These are phyloP conservation scores for Machimus atricapillus DNA, from an alignment of 2,888 invertebrate genomes.

Conservation along the genomic window DNA sequence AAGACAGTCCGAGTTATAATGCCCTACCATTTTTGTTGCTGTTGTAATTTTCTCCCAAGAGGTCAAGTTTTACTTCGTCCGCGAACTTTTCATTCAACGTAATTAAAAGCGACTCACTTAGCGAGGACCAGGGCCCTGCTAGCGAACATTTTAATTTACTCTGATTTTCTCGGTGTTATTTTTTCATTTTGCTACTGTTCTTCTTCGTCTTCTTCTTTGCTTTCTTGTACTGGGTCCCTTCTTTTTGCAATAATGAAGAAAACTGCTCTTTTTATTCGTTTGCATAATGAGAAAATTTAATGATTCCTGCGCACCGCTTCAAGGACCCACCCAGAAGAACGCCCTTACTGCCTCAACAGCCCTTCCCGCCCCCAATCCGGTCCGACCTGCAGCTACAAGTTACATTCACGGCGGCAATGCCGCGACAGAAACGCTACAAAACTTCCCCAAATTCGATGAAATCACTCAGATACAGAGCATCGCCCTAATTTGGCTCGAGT, in stretches of 20 bases:
- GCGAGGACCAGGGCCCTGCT: not conserved
- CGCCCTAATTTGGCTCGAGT: constrained; percentile 15
- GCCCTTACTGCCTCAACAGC: too few relatives aligned
- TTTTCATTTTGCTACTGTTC: not conserved
- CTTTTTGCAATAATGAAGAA: constrained; percentile 3
- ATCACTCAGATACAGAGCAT: not conserved
- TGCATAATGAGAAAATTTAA: constrained; percentile 24
- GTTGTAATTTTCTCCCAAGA: not conserved
- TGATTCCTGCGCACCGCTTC: not conserved
- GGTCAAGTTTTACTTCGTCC: constrained; percentile 17
- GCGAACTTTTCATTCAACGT: constrained; percentile 1
- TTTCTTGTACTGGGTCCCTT: not conserved
- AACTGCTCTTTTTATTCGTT: constrained; percentile 16
- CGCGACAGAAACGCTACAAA: not conserved
- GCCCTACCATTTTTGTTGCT: not conserved
- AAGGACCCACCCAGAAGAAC: not conserved
- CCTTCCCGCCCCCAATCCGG: not conserved
- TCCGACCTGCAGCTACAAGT: not conserved
- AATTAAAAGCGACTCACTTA: constrained; percentile 13
- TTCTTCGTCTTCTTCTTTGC: not conserved
- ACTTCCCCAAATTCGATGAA: not conserved
- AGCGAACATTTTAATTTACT: constrained; percentile 1
- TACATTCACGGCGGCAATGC: not conserved
- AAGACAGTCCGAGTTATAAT: not conserved
- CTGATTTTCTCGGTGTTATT: not conserved